phyloP scores from a whole-genome alignment of 1,140 invertebrate species.

The Lucilia sericata region DNA sequence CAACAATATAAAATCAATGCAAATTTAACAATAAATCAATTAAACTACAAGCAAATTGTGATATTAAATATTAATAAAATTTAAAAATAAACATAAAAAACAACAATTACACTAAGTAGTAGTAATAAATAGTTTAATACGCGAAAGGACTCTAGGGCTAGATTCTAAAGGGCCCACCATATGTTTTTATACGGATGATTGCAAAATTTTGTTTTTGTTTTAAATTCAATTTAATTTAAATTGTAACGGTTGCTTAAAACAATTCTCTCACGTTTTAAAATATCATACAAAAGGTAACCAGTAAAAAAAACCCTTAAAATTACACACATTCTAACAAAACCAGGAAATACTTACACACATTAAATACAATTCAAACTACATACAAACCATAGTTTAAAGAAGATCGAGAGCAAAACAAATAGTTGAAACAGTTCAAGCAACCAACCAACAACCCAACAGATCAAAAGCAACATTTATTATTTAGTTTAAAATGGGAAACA shows the following conservation, averaged over 20 bases:
- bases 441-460: slow-evolving; percentile 15
- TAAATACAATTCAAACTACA: neutral
- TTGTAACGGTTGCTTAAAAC: slow-evolving; percentile 34
- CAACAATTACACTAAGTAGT: neutral
- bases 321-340: too few relatives aligned
- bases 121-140: neutral
- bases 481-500: slow-evolving; percentile 63
- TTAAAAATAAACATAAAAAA: neutral
- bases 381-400: neutral
- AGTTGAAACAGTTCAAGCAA: neutral
- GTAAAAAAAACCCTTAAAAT: neutral
- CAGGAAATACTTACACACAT: neutral
- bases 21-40: slow-evolving; percentile 40
- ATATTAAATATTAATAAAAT: slow-evolving; percentile 38
- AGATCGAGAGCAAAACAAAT: neutral
- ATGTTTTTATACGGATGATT: slow-evolving; percentile 16
- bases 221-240: slow-evolving; percentile 20
- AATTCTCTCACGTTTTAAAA: slow-evolving; percentile 30
- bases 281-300: neutral
- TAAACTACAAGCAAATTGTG: slow-evolving; percentile 38
- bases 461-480: neutral
- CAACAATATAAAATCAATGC: slow-evolving; percentile 22
- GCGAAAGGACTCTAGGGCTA: neutral
- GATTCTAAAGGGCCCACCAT: neutral
- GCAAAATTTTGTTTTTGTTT: neutral